phyloP scores from a whole-genome alignment of 2,797 vertebrate genomes.

The Xenops minutus region DNA sequence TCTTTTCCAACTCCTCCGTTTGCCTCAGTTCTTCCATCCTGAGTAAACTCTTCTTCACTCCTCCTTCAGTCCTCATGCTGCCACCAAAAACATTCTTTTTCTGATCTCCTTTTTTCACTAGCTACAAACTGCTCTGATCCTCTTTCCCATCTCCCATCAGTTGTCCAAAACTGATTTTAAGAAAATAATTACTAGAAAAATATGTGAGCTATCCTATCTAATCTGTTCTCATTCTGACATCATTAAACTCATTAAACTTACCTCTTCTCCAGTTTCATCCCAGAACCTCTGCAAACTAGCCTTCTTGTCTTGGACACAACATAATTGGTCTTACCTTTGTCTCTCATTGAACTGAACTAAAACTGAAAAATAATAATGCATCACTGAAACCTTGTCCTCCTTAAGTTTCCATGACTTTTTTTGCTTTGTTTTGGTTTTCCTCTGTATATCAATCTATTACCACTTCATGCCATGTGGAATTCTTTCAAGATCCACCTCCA shows the following conservation, averaged over 20 bases:
- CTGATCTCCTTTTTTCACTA: background rate
- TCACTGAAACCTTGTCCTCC: background rate
- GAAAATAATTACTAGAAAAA: too few relatives aligned
- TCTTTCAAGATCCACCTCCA: background rate
- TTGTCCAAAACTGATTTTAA: too few relatives aligned
- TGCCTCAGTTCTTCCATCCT: background rate
- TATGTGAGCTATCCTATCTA: too few relatives aligned
- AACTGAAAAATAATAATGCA: background rate
- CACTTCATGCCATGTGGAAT: background rate
- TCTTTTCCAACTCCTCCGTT: background rate
- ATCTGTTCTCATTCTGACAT: too few relatives aligned
- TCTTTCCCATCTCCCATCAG: background rate
- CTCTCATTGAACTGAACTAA: background rate
- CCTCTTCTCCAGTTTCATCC: background rate
- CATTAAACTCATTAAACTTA: background rate
- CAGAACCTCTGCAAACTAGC: background rate
- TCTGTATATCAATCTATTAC: background rate
- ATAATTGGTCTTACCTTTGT: background rate
- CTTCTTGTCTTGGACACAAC: background rate
- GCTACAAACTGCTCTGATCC: background rate
- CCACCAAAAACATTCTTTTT: background rate
- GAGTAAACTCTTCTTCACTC: slow-evolving; percentile 6
- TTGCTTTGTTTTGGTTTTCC: background rate
- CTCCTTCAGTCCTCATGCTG: background rate
- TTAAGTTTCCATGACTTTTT: background rate